Evolutionary conservation across 92 coral and sea anemone genomes (phyloP).

Genomic region (Hydrozoanthus gracilis): DNA sequence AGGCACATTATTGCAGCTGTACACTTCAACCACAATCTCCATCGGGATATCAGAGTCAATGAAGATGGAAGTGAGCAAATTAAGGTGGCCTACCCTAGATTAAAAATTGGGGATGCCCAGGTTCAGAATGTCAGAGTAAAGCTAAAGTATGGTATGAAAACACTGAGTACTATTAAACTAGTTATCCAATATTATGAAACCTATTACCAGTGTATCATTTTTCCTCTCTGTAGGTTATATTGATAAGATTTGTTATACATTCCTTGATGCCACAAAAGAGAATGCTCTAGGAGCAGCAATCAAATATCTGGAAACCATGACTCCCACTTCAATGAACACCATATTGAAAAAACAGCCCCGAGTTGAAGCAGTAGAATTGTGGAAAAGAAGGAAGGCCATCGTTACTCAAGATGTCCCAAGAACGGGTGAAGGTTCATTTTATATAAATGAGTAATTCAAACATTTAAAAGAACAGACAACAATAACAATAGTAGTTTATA

Average conservation of each 20-base stretch:
- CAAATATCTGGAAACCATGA: neutral
- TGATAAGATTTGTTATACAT: slow-evolving; percentile 50
- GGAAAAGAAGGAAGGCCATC: slow-evolving; percentile 19
- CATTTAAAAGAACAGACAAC: too few relatives aligned
- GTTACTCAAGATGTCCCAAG: slow-evolving; percentile 30
- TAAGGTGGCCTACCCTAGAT: slow-evolving; percentile 31
- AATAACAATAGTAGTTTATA: neutral
- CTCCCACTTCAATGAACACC: neutral
- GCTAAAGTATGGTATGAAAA: slow-evolving; percentile 19
- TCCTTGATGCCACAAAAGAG: slow-evolving; percentile 29
- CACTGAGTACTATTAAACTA: neutral
- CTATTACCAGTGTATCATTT: neutral
- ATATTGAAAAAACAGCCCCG: neutral
- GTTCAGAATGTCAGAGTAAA: neutral
- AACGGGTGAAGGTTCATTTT: neutral
- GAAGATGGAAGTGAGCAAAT: slow-evolving; percentile 31
- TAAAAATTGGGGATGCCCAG: neutral
- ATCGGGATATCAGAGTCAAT: slow-evolving; percentile 17
- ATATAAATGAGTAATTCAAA: too few relatives aligned
- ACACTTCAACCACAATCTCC: slow-evolving; percentile 41
- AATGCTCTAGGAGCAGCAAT: neutral
- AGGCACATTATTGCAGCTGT: too few relatives aligned
- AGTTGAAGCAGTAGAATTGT: neutral
- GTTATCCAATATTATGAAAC: slow-evolving; percentile 14
- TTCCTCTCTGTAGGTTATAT: slow-evolving; percentile 48